These are phyloP conservation scores for Puffinus mauretanicus DNA, from an alignment of 2,113 vertebrate species.

Conservation along the genomic window DNA sequence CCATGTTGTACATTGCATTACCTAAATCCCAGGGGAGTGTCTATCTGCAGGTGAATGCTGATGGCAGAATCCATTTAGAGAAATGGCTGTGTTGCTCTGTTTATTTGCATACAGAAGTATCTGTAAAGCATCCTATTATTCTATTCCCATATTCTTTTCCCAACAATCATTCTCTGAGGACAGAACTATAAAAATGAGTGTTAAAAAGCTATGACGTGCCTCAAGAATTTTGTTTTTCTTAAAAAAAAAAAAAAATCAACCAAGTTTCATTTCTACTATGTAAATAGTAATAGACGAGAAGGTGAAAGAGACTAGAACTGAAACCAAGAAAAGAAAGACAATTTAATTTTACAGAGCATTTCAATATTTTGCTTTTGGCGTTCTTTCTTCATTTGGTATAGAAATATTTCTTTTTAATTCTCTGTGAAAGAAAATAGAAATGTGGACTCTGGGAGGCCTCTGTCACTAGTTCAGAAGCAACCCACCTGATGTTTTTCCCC, in stretches of 20 bases:
- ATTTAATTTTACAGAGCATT: background rate
- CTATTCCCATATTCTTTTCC: background rate
- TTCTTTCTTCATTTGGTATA: background rate
- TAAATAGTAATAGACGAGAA: background rate
- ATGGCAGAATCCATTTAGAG: constrained; percentile 11
- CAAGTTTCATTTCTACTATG: background rate
- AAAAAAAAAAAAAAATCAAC: background rate
- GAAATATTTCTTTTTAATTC: background rate
- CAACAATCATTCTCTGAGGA: background rate
- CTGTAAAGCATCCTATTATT: background rate
- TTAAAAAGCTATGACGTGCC: background rate
- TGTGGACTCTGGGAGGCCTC: background rate
- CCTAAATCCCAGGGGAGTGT: constrained; percentile 15
- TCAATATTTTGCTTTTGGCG: background rate
- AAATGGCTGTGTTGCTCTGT: background rate
- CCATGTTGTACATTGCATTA: constrained; percentile 16
- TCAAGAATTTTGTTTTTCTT: background rate
- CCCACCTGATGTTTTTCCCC: background rate
- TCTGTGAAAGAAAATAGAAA: background rate
- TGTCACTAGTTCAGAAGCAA: background rate
- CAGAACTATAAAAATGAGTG: background rate
- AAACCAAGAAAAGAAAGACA: background rate
- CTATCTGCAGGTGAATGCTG: constrained; percentile 10
- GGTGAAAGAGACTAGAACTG: background rate
- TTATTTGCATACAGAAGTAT: constrained; percentile 17